A percentile compares a stretch with the other conserved stretches of the same genome.
These are phyloP conservation scores for Spinibarbus caldwelli DNA, from an alignment of 2,797 vertebrate genomes.

Conservation along the genomic window DNA sequence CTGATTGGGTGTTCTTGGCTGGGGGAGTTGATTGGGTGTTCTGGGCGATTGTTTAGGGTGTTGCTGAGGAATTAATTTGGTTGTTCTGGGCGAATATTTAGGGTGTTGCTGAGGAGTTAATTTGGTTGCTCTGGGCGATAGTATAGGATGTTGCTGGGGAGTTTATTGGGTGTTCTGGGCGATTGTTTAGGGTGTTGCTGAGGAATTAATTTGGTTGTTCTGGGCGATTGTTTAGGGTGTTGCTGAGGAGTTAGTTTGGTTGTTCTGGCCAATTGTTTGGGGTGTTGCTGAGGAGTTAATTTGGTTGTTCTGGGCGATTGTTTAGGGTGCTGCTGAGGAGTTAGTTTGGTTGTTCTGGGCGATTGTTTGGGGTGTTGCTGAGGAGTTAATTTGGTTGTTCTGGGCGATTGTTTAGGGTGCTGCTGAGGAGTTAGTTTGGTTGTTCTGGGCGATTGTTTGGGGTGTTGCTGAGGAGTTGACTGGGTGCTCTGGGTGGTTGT, in stretches of 20 bases:
- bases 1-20: too few relatives aligned
- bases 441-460: background rate
- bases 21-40: too few relatives aligned
- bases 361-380: too few relatives aligned
- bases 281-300: background rate
- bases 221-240: background rate
- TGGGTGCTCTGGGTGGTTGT: too few relatives aligned
- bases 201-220: background rate
- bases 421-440: background rate
- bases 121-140: background rate
- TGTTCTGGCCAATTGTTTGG: background rate
- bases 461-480: background rate
- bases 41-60: background rate
- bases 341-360: too few relatives aligned
- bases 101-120: background rate
- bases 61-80: background rate
- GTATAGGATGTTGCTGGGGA: background rate
- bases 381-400: too few relatives aligned
- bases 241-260: background rate
- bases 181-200: background rate
- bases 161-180: background rate
- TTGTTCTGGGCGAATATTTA: background rate
- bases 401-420: too few relatives aligned
- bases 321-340: background rate
- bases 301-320: background rate